These are phyloP conservation scores for Lepisosteus osseus DNA, from an alignment of 2,113 vertebrate species.

Conservation along the genomic window DNA sequence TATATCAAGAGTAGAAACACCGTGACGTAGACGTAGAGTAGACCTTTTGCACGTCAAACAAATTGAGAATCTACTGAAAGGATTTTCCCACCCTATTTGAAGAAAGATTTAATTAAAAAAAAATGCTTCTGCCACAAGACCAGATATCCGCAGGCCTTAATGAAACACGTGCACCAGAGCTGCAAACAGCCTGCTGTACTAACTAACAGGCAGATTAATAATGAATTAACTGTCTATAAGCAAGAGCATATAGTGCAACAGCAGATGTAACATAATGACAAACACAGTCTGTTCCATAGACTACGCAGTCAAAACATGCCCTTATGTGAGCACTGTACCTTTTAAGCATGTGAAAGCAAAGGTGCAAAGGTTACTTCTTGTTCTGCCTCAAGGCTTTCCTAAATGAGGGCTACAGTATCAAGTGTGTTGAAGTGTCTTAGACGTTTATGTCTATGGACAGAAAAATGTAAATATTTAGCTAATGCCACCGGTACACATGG, in stretches of 20 bases:
- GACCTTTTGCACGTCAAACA: too few species aligned
- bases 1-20: too few species aligned
- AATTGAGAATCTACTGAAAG: too few species aligned
- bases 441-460: too few species aligned
- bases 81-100: too few species aligned
- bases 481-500: too few species aligned
- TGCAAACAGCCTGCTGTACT: background rate
- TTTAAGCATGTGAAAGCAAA: slow-evolving; percentile 18
- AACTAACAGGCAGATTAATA: slow-evolving; percentile 49
- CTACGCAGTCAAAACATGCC: slow-evolving; percentile 4
- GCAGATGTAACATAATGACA: slow-evolving; percentile 53
- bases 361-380: background rate
- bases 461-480: too few species aligned
- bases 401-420: slow-evolving; percentile 1
- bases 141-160: too few species aligned
- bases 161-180: too few species aligned
- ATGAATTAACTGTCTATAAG: slow-evolving; percentile 42
- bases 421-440: background rate
- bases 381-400: background rate
- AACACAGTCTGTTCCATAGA: slow-evolving; percentile 42
- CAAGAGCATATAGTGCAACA: slow-evolving; percentile 47
- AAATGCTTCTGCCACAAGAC: too few species aligned
- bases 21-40: too few species aligned
- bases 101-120: too few species aligned
- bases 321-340: slow-evolving; percentile 32